Evolutionary conservation across 2,888 invertebrate genomes (phyloP), one percentile per base, ranked within the genome.

Genomic region (Parnassius glacialis): DNA sequence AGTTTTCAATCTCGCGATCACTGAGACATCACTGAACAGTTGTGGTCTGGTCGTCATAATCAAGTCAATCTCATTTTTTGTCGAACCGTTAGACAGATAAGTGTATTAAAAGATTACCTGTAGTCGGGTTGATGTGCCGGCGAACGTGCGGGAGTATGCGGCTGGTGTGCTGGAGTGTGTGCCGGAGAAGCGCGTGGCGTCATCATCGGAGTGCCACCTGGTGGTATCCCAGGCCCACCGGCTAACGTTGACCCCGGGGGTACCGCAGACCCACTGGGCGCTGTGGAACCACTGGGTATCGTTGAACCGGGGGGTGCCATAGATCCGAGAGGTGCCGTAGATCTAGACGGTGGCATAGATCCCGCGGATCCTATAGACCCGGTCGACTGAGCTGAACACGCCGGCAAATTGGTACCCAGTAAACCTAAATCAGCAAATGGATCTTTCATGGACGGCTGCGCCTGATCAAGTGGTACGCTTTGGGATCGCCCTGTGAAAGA

Each of bases 401-500:
- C 59, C 7, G 59, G 56, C 57, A 78, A 66, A 34, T 59, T 69
- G n/a, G 73, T 68, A 16, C 83, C 83, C 60, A 85, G 72, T 11
- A 81, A 72, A 57, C 94, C 94, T 42, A 96, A 90, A 75, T 95
- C 96, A 1, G 95, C 94, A 79, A 96, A 96, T 5, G 96, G 95
- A 82, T 96, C 96, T 68, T 86, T 87, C 66, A 90, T 76, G 66
- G 90, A 68, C 70, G 92, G 75, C 76, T 93, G 83, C 73, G 93
- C 87, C 78, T 93, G 78, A 53, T 86, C 87, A 2, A 81, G 67
- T 0, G 87, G 84, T n/a, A 83, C 82, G 73, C 83, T 88, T 72
- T 83, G 86, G 1, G 86, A 75, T 48, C 86, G 84, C 16, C 72
- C 86, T 84, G 70, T n/a, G 34, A 54, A 12, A 34, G 34, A 34